Base-by-base conservation (phyloP, 2,888 invertebrate genomes). In the Elmis aenea region DNA sequence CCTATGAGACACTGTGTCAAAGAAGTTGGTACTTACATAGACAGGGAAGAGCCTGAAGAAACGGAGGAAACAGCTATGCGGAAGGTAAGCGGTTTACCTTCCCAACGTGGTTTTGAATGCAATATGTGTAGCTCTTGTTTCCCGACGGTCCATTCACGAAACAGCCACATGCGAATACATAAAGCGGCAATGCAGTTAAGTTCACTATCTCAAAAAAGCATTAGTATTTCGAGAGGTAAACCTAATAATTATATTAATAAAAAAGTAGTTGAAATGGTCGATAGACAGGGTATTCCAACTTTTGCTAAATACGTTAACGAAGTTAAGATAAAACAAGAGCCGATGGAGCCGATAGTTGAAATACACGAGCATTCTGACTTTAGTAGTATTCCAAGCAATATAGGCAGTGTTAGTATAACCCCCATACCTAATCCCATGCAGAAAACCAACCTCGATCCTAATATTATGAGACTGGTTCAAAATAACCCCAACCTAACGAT, bases 161-260 rank as follows among this genome's bases (percentile, higher is more conserved):
- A 68, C 39, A 66, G 64, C 38, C 68, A 68, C 49, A 68, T 68
- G 68, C 54, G 68, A 11, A 66, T 68, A 11, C 68, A 68, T 44
- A 67, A 67, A 38, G 56, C 58, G 8, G 64, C 36, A 13, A 30
- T 30, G 14, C 32, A 32, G 9, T 12, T 37, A 3, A 28, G 37
- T 13, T 24, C 36, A n/a, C 18, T 44, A 5, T 34, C 37, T 2
- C 28, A 23, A n/a, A 40, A 40, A 11, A 44, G 40, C 26, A 30
- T 40, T 8, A 40, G 15, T n/a, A 43, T 43, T 13, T 22, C 24
- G 1, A 23, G 20, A 28, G 36, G 21, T 12, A 22, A 24, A 25
- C 21, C 23, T 3, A 40, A 40, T 20, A 18, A 18, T 18, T 18
- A 18, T 18, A 10, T 38, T 14, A 29, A 39, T 4, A 36, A 24